Conservation (phyloP, 2,888 invertebrate genomes). For the Eucera pruinosa region DNA sequence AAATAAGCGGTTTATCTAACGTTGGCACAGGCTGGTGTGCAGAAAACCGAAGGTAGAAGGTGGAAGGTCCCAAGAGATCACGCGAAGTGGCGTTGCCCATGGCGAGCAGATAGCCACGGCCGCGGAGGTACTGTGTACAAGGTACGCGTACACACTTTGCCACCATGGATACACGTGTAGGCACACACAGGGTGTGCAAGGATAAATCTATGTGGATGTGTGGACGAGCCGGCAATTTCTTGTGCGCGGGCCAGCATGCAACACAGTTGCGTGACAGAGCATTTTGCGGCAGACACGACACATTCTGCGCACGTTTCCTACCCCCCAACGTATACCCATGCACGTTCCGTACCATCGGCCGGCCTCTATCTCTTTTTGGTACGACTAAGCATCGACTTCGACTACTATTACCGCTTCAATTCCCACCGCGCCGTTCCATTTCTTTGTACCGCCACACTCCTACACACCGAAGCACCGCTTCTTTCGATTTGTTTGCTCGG, state of each 20-base stretch:
- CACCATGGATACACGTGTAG: constrained; percentile 15
- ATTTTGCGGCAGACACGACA: constrained; percentile 71
- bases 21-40: constrained; percentile 54
- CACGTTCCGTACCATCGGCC: constrained; percentile 54
- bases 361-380: constrained; percentile 52
- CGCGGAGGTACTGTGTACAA: constrained; percentile 21
- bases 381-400: constrained; percentile 59
- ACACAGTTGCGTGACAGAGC: constrained; percentile 71
- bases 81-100: constrained; percentile 72
- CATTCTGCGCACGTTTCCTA: constrained; percentile 72
- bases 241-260: constrained; percentile 38
- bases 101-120: constrained; percentile 65
- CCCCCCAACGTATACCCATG: constrained; percentile 2
- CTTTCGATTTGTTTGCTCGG: constrained; percentile 43
- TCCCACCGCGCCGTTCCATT: constrained; percentile 39
- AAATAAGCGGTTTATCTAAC: constrained; percentile 77
- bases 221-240: constrained; percentile 13
- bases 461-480: constrained; percentile 2
- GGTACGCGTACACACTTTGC: neutral
- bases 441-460: constrained; percentile 13
- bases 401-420: constrained; percentile 58
- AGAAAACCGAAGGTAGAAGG: constrained; percentile 50
- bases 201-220: constrained; percentile 38
- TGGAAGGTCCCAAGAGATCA: constrained; percentile 70
- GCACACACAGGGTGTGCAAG: constrained; percentile 7